Conservation (phyloP, 2,113 vertebrate species). For the Colossoma macropomum region DNA sequence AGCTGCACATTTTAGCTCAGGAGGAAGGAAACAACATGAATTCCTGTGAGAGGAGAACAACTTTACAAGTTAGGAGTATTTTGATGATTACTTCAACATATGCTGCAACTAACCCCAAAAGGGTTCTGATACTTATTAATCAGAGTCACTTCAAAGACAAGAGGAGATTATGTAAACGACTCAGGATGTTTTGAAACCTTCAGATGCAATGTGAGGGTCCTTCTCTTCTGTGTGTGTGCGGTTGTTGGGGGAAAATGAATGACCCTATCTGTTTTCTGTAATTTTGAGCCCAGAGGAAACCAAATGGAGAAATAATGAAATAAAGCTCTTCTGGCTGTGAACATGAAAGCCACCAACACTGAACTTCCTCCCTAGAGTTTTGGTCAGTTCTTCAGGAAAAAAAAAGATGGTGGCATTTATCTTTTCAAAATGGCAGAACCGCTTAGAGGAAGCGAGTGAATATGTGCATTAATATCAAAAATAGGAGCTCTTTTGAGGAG, state of each 20-base stretch:
- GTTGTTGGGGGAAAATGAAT: conserved; percentile 56
- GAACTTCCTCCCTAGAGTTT: conserved; percentile 66
- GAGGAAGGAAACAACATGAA: conserved; percentile 4
- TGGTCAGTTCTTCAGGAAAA: conserved; percentile 50
- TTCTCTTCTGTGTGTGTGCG: conserved; percentile 21
- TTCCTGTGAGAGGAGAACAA: conserved; percentile 2
- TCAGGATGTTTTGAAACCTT: conserved; percentile 41
- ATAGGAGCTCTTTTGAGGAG: background rate
- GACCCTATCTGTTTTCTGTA: conserved; percentile 37
- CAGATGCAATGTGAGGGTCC: conserved; percentile 16
- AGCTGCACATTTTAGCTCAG: background rate
- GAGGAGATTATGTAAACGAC: conserved; percentile 56
- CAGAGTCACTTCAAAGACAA: conserved; percentile 65
- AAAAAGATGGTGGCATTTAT: background rate
- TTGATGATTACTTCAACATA: conserved; percentile 30
- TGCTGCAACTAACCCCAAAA: conserved; percentile 54
- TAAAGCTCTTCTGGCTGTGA: conserved; percentile 56
- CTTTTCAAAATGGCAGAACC: background rate
- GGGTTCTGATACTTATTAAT: conserved; percentile 66
- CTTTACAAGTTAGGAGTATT: background rate
- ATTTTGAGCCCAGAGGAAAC: conserved; percentile 56
- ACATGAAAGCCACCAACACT: conserved; percentile 68
- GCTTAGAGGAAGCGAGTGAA: background rate
- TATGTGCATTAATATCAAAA: conserved; percentile 14
- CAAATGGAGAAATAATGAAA: conserved; percentile 54